Conservation (phyloP, 2,888 invertebrate species). For the Baronia brevicornis region DNA sequence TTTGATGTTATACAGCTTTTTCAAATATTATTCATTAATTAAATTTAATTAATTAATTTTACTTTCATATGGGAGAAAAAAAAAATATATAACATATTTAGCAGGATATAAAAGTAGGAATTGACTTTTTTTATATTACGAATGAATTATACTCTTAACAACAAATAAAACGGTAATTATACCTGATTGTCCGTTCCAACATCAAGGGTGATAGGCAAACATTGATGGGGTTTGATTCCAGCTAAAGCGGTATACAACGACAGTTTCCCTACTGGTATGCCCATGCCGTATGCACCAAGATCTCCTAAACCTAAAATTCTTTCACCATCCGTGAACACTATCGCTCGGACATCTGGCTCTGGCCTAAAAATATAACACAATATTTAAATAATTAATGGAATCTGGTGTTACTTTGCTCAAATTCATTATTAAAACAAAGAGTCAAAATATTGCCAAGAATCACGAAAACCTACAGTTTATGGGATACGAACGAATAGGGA, state of each 20-base stretch:
- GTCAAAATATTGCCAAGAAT: too few relatives aligned
- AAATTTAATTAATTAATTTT: too few relatives aligned
- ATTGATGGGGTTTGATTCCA: slow-evolving; percentile 96
- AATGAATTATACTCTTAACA: not conserved
- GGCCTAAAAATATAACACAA: slow-evolving; percentile 74
- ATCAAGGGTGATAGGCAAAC: slow-evolving; percentile 94
- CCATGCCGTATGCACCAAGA: slow-evolving; percentile 97
- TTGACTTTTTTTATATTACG: too few relatives aligned
- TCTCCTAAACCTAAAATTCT: slow-evolving; percentile 97
- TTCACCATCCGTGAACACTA: slow-evolving; percentile 98
- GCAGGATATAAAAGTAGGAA: too few relatives aligned
- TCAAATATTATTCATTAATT: too few relatives aligned
- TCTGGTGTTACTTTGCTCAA: too few relatives aligned
- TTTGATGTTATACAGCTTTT: too few relatives aligned
- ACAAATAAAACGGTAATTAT: too few relatives aligned
- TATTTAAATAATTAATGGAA: too few relatives aligned
- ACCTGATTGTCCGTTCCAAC: slow-evolving; percentile 96
- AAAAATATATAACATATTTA: too few relatives aligned
- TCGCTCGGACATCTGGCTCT: slow-evolving; percentile 88
- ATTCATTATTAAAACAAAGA: too few relatives aligned
- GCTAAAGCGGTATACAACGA: slow-evolving; percentile 97
- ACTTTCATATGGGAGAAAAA: too few relatives aligned
- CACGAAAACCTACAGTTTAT: slow-evolving; percentile 1
- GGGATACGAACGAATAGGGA: slow-evolving; percentile 1
- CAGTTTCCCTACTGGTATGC: slow-evolving; percentile 98